These are phyloP conservation scores for Monopis laevigella DNA, from an alignment of 2,888 invertebrate species.

Conservation along the genomic window DNA sequence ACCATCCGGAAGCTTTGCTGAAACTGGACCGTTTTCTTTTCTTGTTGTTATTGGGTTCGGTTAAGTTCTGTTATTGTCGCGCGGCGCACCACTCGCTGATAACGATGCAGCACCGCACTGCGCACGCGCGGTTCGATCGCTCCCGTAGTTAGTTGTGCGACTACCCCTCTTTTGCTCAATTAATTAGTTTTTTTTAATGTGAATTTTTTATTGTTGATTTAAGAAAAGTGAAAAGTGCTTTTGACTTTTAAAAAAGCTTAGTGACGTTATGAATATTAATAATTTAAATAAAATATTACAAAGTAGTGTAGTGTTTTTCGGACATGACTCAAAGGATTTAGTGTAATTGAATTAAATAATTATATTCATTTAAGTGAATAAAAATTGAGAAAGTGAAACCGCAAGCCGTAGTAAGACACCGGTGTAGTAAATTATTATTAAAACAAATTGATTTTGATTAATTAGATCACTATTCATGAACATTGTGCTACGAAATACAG, in stretches of 20 bases:
- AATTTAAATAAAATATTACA: constrained; percentile 17
- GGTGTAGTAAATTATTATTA: constrained; percentile 2
- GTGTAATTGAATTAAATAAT: constrained; percentile 10
- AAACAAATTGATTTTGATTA: too few relatives aligned
- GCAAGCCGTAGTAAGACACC: constrained; percentile 17
- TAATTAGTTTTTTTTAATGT: too few relatives aligned
- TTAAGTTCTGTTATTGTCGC: constrained; percentile 66
- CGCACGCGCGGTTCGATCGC: constrained; percentile 49
- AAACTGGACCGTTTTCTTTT: constrained; percentile 69
- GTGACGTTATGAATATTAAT: constrained; percentile 52
- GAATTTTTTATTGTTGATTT: too few relatives aligned
- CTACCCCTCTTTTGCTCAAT: too few relatives aligned
- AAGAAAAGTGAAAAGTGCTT: background rate
- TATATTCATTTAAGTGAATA: constrained; percentile 22
- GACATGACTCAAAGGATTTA: constrained; percentile 4
- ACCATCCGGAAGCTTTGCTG: constrained; percentile 66
- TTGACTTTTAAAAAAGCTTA: constrained; percentile 25
- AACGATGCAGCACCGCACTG: constrained; percentile 60
- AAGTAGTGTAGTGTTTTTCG: constrained; percentile 2
- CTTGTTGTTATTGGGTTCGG: constrained; percentile 67
- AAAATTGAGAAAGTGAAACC: constrained; percentile 38
- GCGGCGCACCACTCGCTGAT: constrained; percentile 61
- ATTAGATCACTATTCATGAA: too few relatives aligned
- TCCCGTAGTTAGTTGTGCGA: constrained; percentile 8
- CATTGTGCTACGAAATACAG: too few relatives aligned